Evolutionary conservation across 2,797 vertebrate genomes (phyloP).

Genomic region (Eupleurogrammus muticus): DNA sequence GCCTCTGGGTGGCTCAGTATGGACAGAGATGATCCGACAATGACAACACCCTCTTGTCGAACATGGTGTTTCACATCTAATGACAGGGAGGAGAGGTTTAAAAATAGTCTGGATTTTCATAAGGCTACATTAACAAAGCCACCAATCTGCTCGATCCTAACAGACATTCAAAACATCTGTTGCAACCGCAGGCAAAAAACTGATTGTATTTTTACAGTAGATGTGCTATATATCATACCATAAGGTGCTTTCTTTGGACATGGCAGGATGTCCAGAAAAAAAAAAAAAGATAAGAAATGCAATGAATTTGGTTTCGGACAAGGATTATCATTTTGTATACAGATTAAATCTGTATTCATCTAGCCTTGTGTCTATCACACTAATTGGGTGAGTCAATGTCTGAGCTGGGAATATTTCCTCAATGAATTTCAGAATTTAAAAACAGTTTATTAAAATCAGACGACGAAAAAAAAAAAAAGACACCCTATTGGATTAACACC

Average conservation of each 20-base stretch:
- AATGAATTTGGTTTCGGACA: conserved; percentile 16
- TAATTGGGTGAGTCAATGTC: background rate
- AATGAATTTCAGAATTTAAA: background rate
- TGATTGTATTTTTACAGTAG: conserved; percentile 19
- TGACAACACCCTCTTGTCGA: conserved; percentile 21
- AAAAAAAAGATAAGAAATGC: background rate
- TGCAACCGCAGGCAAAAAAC: background rate
- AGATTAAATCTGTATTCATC: background rate
- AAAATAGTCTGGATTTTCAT: conserved; percentile 15
- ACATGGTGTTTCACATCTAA: background rate
- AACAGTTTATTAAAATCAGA: background rate
- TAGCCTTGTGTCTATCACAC: background rate
- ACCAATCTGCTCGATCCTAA: background rate
- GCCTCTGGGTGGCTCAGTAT: background rate
- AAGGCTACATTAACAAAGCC: conserved; percentile 7
- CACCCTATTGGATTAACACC: conserved; percentile 9
- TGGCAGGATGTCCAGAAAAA: conserved; percentile 6
- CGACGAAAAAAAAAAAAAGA: background rate
- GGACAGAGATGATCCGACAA: conserved; percentile 15
- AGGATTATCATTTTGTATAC: background rate
- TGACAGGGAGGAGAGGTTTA: background rate
- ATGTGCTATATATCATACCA: conserved; percentile 16
- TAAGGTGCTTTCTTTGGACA: conserved; percentile 68
- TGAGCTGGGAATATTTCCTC: background rate
- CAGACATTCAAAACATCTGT: conserved; percentile 11